Base-by-base conservation (phyloP, 2,113 vertebrate genomes). In the Siniperca chuatsi region DNA sequence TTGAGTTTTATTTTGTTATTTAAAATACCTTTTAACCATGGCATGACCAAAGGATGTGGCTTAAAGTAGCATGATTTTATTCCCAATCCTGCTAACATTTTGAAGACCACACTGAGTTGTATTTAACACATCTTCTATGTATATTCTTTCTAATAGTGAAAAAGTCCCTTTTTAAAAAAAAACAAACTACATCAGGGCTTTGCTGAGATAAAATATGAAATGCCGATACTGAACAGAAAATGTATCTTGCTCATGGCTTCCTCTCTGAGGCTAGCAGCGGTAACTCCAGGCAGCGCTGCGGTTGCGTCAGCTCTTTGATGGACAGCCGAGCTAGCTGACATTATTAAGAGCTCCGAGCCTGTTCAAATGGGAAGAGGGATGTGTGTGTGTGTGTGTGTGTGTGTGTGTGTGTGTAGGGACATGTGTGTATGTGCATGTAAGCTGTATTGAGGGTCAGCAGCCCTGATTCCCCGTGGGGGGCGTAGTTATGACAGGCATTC, bases 401-500 rank as follows among this genome's bases (percentile, higher is more conserved):
- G 64, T 60, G 54, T 61, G 23, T 13, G 12, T 54, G 54, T 78
- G 64, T 60, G 54, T 50, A 2, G 4, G 61, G 21, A 23, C 4
- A 10, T 73, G 46, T 73, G 79, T 84, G 64, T 85, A 15, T 69
- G 82, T 87, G 71, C 13, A 13, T 75, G 81, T 89, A 87, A 90
- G 90, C 83, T 90, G 86, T 89, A 83, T 35, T 44, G 75, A 82
- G 86, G 85, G 58, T 75, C 82, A 85, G 84, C 77, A 84, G 86
- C 82, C 83, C 50, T 55, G 68, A 40, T 74, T 85, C 81, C 82
- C 82, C 74, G 44, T 42, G 48, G 11, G 18, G 25, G 52, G n/a
- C 0, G 3, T 12, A 90, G 90, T 86, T 76, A 93, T 92, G 91
- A 78, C 88, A 73, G 86, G 85, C 91, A 84, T 91, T 86, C 81